Evolutionary conservation across 2,113 vertebrate genomes (phyloP).

Genomic region (Dasyprocta punctata): DNA sequence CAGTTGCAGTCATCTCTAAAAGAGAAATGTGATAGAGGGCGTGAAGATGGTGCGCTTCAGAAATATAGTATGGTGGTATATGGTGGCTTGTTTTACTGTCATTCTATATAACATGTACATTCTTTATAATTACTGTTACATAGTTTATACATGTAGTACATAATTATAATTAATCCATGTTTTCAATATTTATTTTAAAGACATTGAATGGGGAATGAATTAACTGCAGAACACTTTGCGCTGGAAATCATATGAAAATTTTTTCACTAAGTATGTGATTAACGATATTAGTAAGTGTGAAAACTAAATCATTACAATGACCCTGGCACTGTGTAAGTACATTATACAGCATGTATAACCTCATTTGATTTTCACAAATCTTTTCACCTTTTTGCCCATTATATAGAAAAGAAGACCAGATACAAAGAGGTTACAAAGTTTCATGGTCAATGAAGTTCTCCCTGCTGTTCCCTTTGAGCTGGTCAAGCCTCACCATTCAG

Average conservation of each 20-base stretch:
- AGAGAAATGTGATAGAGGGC: neutral
- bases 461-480: neutral
- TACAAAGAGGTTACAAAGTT: neutral
- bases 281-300: neutral
- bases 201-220: neutral
- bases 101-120: neutral
- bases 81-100: neutral
- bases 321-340: neutral
- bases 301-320: neutral
- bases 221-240: neutral
- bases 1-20: neutral
- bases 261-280: neutral
- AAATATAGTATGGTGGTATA: neutral
- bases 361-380: neutral
- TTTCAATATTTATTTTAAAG: neutral
- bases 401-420: neutral
- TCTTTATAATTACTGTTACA: neutral
- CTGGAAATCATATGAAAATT: neutral
- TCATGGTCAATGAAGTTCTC: too few relatives aligned
- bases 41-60: neutral
- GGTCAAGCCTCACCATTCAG: neutral
- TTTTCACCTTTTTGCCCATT: neutral
- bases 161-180: neutral
- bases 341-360: neutral
- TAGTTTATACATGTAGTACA: neutral